These are phyloP conservation scores for Elymnias hypermnestra DNA, from an alignment of 1,140 invertebrate species.

Conservation along the genomic window DNA sequence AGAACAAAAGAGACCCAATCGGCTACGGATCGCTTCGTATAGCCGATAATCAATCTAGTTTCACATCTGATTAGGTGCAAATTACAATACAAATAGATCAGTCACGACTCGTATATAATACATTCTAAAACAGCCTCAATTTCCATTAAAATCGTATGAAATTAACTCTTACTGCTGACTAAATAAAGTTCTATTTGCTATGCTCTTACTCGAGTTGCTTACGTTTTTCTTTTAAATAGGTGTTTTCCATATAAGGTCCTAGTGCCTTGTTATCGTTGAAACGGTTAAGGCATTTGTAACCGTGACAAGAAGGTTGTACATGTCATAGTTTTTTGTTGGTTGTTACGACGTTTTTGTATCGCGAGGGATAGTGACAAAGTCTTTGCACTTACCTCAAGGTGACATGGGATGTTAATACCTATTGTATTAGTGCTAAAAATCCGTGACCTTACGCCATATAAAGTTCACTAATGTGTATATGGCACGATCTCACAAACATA, in stretches of 20 bases:
- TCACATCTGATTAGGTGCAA: conserved; percentile 70
- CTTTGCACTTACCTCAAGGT: conserved; percentile 69
- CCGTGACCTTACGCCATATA: conserved; percentile 68
- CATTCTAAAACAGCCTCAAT: conserved; percentile 10
- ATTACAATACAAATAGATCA: conserved; percentile 69
- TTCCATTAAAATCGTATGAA: too few relatives aligned
- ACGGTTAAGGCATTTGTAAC: conserved; percentile 32
- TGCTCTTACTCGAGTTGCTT: too few relatives aligned
- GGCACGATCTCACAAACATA: conserved; percentile 31
- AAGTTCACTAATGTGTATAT: conserved; percentile 63
- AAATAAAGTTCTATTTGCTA: too few relatives aligned
- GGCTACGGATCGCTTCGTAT: conserved; percentile 34
- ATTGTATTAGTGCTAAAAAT: conserved; percentile 70
- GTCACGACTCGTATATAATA: conserved; percentile 46
- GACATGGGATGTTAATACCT: conserved; percentile 68
- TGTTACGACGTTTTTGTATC: conserved; percentile 25
- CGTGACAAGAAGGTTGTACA: conserved; percentile 28
- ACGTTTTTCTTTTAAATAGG: background rate
- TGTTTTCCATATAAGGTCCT: conserved; percentile 19
- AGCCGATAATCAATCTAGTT: conserved; percentile 69
- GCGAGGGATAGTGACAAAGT: conserved; percentile 39
- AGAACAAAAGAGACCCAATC: conserved; percentile 48
- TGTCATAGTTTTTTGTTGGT: background rate
- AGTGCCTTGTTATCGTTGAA: conserved; percentile 20
- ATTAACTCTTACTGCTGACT: too few relatives aligned